These are phyloP conservation scores for Osmerus mordax DNA, from an alignment of 2,113 vertebrate genomes.

Conservation along the genomic window DNA sequence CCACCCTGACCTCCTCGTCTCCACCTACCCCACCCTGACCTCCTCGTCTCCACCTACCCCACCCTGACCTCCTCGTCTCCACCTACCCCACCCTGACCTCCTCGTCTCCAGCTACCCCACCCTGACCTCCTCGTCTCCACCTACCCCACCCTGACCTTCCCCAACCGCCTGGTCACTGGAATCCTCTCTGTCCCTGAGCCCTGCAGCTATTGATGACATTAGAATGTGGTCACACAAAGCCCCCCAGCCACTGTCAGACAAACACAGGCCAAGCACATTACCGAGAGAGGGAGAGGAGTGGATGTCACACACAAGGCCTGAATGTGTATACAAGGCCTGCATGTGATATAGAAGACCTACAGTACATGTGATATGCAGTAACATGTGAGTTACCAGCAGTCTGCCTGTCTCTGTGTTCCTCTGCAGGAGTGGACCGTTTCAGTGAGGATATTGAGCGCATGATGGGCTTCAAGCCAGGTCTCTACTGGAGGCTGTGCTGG, in stretches of 20 bases:
- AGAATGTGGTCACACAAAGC: background rate
- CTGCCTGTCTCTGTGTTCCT: conserved; percentile 25
- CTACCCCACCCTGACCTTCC: background rate
- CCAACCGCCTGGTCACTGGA: background rate
- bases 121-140: background rate
- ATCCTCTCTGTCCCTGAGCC: background rate
- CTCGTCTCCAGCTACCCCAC: background rate
- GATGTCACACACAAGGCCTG: no score
- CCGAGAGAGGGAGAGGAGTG: no score
- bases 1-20: background rate
- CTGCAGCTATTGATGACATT: conserved; percentile 25
- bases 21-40: background rate
- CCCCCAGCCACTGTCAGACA: background rate
- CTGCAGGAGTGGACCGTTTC: conserved; percentile 94
- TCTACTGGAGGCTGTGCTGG: conserved; percentile 99
- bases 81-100: background rate
- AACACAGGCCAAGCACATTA: no score
- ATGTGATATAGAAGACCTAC: no score
- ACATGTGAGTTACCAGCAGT: background rate
- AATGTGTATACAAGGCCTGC: no score
- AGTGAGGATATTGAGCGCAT: conserved; percentile 94
- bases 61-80: background rate
- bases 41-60: background rate
- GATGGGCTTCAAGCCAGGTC: conserved; percentile 97
- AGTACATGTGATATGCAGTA: no score